A percentile compares a stretch with the other conserved stretches of the same genome.
phyloP scores from a whole-genome alignment of 2,888 invertebrate species.

The Sarcophaga rosellei region DNA sequence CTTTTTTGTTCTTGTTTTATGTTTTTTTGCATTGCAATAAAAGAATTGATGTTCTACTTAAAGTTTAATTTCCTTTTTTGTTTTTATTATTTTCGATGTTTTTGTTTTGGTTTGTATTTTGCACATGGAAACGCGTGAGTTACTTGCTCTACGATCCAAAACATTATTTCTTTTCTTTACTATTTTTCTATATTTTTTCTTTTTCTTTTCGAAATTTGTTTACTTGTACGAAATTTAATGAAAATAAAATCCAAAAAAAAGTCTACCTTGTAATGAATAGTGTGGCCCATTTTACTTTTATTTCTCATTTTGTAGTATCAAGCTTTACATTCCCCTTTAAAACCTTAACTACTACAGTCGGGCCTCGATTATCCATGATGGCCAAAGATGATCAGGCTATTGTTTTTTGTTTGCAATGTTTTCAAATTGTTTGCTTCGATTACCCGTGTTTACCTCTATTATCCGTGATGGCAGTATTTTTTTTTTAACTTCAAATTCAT shows the following conservation, averaged over 20 bases:
- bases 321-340: too few relatives aligned
- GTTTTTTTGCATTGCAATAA: conserved; percentile 46
- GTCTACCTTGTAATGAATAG: conserved; percentile 17
- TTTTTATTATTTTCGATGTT: background rate
- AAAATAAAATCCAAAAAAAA: conserved; percentile 27
- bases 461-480: too few relatives aligned
- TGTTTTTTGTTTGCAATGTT: too few relatives aligned
- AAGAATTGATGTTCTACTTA: conserved; percentile 61
- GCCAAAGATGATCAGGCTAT: too few relatives aligned
- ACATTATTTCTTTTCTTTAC: conserved; percentile 44
- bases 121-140: conserved; percentile 63
- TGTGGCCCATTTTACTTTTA: conserved; percentile 43
- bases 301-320: too few relatives aligned
- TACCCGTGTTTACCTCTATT: too few relatives aligned
- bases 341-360: too few relatives aligned
- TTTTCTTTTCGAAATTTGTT: too few relatives aligned
- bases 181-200: background rate
- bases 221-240: background rate
- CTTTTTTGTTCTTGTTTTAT: conserved; percentile 41
- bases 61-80: conserved; percentile 51
- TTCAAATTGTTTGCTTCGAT: too few relatives aligned
- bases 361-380: too few relatives aligned
- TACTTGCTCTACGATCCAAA: conserved; percentile 67
- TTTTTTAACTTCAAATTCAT: too few relatives aligned
- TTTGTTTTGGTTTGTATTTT: conserved; percentile 39